Evolutionary conservation across 1,140 invertebrate species (phyloP), one percentile per base, ranked within the genome.

Genomic region (Telenomus remus): DNA sequence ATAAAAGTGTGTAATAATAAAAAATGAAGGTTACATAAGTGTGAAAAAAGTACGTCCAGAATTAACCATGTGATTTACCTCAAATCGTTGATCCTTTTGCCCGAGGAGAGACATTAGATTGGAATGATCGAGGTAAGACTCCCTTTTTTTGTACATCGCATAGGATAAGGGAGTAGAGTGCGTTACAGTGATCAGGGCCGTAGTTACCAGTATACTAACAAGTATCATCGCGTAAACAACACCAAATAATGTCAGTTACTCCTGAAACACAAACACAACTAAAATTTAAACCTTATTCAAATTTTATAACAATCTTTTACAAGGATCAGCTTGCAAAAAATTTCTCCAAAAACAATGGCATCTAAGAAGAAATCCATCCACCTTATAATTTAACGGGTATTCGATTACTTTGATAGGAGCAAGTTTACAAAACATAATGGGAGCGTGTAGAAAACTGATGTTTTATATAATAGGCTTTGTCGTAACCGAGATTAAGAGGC

Each of bases 111-210:
- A 56, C 64, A 79, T 69, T 2, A 75, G 48, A 61, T 75, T 73
- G 16, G 71, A 70, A 37, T 71, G 59, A 35, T 76, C 65, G 8
- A 57, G 39, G 12, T 60, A 53, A 10, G 66, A 49, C 57, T 77
- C 73, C 60, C 68, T 80, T 66, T 65, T 79, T 69, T 76, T 80
- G 70, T 78, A 79, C 56, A 77, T 79, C 34, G 77, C 63, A 69
- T 80, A 80, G 43, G 79, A 79, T 44, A 80, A 71, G 37, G 81
- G 78, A 49, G 73, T 72, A 33, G 73, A 76, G 63, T 78, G 55
- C 60, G 78, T 57, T 60, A 79, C 54, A 78, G 53, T 79, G 44
- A 80, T 77, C 51, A 82, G 47, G 50, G 70, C 60, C 47, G 74
- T 76, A 44, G 71, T 76, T 46, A 57, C 69, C 42, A 82, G 68